A percentile compares a stretch with the other conserved stretches of the same genome.
These are phyloP conservation scores for Philopedon plagiatum DNA, from an alignment of 2,888 invertebrate species.

Conservation along the genomic window DNA sequence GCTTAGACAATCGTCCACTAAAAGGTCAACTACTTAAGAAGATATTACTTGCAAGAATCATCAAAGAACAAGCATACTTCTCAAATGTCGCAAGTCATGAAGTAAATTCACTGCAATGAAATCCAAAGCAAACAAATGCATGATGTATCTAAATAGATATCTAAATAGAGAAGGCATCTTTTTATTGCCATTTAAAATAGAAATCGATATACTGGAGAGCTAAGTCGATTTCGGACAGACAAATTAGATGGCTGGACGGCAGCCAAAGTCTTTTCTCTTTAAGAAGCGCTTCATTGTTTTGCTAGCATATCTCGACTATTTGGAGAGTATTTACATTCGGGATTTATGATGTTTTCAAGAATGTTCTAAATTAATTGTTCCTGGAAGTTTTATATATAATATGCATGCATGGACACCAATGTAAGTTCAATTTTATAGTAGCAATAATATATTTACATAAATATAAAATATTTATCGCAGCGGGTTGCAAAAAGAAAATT, in stretches of 20 bases:
- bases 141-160: constrained; percentile 43
- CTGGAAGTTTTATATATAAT: not conserved
- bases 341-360: not conserved
- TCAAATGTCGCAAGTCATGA: constrained; percentile 35
- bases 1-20: not conserved
- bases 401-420: too few species aligned
- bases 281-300: constrained; percentile 43
- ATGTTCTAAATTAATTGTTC: not conserved
- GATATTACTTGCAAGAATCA: constrained; percentile 28
- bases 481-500: too few species aligned
- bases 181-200: constrained; percentile 48
- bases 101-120: too few species aligned
- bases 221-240: constrained; percentile 34
- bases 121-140: constrained; percentile 32
- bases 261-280: constrained; percentile 38
- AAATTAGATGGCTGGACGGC: constrained; percentile 45
- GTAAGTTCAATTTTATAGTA: too few species aligned
- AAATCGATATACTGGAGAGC: constrained; percentile 39
- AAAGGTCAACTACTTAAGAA: constrained; percentile 3
- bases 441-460: not conserved
- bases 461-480: not conserved
- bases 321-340: not conserved
- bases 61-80: constrained; percentile 15
- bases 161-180: constrained; percentile 40
- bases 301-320: constrained; percentile 13